These are phyloP conservation scores for Mirza zaza DNA, from an alignment of 2,113 vertebrate species.

Conservation along the genomic window DNA sequence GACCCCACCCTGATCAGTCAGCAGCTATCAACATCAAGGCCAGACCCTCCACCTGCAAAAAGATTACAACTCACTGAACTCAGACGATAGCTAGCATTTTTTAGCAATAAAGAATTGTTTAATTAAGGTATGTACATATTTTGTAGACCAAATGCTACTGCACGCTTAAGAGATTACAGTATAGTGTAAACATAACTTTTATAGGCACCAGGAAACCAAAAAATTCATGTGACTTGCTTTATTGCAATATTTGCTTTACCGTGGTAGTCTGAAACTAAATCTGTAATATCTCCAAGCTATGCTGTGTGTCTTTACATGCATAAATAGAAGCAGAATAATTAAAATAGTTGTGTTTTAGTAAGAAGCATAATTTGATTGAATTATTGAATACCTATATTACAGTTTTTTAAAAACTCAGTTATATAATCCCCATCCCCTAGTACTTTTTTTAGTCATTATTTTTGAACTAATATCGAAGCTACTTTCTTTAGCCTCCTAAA, in stretches of 20 bases:
- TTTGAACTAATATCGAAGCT: not conserved
- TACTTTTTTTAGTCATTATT: not conserved
- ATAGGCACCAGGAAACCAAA: too few species aligned
- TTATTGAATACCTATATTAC: not conserved
- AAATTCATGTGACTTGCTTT: too few species aligned
- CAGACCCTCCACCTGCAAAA: not conserved
- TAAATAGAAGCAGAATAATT: not conserved
- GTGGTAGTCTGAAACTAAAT: too few species aligned
- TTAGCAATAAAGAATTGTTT: not conserved
- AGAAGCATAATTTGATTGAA: not conserved
- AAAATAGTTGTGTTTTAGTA: not conserved
- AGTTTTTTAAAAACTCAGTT: not conserved
- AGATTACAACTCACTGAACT: not conserved
- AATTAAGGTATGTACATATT: not conserved
- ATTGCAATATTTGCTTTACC: too few species aligned
- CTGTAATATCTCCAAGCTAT: too few species aligned
- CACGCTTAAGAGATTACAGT: too few species aligned
- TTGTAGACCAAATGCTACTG: too few species aligned
- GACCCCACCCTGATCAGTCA: not conserved
- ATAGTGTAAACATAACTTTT: too few species aligned
- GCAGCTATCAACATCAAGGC: not conserved
- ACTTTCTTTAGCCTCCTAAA: not conserved
- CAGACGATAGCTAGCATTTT: not conserved
- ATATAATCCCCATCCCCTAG: rapidly evolving
- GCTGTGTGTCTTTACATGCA: not conserved